Evolutionary conservation across 2,888 invertebrate genomes (phyloP), one percentile per base, ranked within the genome.

Genomic region (Tachina fera): DNA sequence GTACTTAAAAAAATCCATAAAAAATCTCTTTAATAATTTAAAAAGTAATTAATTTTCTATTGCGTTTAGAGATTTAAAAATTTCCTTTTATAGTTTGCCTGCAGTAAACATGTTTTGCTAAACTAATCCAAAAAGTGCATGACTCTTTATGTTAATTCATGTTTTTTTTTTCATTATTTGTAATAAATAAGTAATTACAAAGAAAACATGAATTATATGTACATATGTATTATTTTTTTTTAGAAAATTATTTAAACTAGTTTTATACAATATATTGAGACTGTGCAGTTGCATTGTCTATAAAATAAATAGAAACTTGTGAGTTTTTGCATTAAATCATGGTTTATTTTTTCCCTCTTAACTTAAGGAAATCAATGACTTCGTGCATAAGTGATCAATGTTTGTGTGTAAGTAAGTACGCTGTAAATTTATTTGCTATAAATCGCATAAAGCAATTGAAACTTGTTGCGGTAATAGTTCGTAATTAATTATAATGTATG

Each of bases 331-430:
- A n/a, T 60, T 39, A 14, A 60, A 39, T 60, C 14, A 14, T n/a
- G n/a, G 3, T 39, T 39, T 39, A 45, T 63, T 14, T 56, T 43
- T 22, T n/a, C n/a, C 56, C 43, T 58, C 31, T 45, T 9, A 16
- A 16, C 13, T 68, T 58, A 45, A 58, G 71, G 71, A 71, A 71
- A 71, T 71, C 58, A 71, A 11, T 58, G 14, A 1, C 0, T 70
- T 56, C 16, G 16, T 53, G 19, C 56, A 56, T 56, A 65, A 49
- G 9, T 45, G 10, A 9, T 16, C 4, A 68, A 8, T 47, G 49
- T 14, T 19, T 43, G 16, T 11, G 43, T 43, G 16, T 11, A 10
- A 13, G 49, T n/a, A 49, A 0, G n/a, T 4, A 14, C 49, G 47
- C 47, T 47, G 14, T 47, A 13, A 0, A 31, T 60, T 61, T 43